Percentiles rank a stretch among this genome's conserved stretches.
phyloP scores from a whole-genome alignment of 2,888 invertebrate species.

The Griposia aprilina region DNA sequence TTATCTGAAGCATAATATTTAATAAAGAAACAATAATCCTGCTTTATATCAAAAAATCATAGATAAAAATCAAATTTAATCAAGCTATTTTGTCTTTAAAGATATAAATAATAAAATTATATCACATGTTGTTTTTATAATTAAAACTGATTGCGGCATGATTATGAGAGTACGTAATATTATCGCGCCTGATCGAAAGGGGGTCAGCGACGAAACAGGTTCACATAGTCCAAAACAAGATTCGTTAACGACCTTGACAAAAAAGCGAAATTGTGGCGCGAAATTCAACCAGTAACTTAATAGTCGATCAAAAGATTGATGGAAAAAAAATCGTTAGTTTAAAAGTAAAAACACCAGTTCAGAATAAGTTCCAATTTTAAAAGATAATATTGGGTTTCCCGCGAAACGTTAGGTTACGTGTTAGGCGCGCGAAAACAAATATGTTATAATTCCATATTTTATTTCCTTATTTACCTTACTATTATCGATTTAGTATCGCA shows the following conservation, averaged over 20 bases:
- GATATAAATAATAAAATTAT: too few relatives aligned
- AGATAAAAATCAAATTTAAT: conserved; percentile 42
- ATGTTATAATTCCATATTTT: background rate
- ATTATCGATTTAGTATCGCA: too few relatives aligned
- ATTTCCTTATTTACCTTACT: background rate
- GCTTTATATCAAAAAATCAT: background rate
- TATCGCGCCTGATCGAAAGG: conserved; percentile 37
- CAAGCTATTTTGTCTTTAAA: conserved; percentile 20
- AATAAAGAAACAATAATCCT: background rate
- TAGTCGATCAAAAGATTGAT: background rate
- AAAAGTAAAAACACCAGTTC: background rate
- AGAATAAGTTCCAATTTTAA: background rate
- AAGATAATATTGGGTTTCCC: background rate
- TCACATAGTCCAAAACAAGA: conserved; percentile 42
- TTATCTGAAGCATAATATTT: background rate
- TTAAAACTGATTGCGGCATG: conserved; percentile 33
- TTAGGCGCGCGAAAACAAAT: background rate
- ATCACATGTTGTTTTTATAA: conserved; percentile 17
- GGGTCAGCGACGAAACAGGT: conserved; percentile 54
- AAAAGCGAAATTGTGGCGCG: conserved; percentile 44
- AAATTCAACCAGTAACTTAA: conserved; percentile 9
- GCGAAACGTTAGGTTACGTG: background rate
- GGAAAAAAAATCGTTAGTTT: conserved; percentile 3
- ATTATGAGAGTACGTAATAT: conserved; percentile 37
- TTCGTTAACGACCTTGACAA: conserved; percentile 49